Percentiles rank a stretch among this genome's conserved stretches.
phyloP scores from a whole-genome alignment of 2,113 vertebrate species.

The Callaeas wilsoni region DNA sequence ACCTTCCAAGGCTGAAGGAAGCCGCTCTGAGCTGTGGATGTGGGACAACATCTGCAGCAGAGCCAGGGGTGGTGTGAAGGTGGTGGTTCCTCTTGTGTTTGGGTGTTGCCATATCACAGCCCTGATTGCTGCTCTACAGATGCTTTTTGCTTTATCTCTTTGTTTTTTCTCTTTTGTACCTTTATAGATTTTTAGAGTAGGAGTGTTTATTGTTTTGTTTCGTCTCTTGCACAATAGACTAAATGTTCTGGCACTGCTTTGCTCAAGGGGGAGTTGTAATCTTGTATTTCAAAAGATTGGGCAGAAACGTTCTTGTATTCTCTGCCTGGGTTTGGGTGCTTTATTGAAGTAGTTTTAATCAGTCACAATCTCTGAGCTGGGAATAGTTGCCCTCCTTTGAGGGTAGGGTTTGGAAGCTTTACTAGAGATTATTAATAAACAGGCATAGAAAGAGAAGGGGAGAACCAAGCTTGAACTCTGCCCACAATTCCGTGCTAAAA shows the following conservation, averaged over 20 bases:
- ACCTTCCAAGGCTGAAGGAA: not conserved
- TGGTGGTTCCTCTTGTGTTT: not conserved
- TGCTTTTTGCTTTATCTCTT: not conserved
- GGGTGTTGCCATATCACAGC: not conserved
- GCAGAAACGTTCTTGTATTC: not conserved
- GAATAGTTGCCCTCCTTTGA: not conserved
- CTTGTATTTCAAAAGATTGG: not conserved
- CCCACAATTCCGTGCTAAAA: rapidly evolving
- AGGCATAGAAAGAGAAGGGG: not conserved
- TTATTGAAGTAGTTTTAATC: not conserved
- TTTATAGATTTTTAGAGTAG: not conserved
- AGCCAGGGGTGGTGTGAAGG: rapidly evolving
- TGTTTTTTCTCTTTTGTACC: not conserved
- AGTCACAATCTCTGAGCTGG: not conserved
- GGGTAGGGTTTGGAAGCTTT: not conserved
- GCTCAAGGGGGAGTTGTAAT: not conserved
- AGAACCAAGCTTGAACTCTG: not conserved
- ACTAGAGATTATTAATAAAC: not conserved
- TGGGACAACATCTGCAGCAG: not conserved
- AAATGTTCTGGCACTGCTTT: not conserved
- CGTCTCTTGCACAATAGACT: not conserved
- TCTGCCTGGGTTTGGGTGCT: not conserved
- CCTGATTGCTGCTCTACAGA: not conserved
- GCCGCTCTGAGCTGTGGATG: not conserved
- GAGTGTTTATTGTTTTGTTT: not conserved